These are phyloP conservation scores for Microtus richardsoni DNA, from an alignment of 2,113 vertebrate species.

Conservation along the genomic window DNA sequence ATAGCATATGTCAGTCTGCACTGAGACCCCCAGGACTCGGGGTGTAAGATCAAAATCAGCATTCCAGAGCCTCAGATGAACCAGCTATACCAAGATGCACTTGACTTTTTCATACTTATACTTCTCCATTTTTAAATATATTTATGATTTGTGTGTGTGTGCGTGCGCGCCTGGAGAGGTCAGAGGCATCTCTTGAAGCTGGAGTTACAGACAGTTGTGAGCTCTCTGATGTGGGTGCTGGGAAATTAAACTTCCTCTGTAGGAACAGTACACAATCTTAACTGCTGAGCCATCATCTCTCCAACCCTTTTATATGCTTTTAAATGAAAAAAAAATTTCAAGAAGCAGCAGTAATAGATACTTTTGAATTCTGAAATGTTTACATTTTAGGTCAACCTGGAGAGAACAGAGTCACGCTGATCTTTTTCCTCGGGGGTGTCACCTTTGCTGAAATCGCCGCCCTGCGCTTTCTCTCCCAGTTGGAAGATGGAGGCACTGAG, in stretches of 20 bases:
- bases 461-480: constrained; percentile 96
- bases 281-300: not conserved
- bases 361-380: constrained; percentile 43
- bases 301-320: not conserved
- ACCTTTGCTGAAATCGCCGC: constrained; percentile 97
- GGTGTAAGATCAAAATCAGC: not conserved
- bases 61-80: not conserved
- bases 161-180: not conserved
- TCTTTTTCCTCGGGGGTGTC: constrained; percentile 98
- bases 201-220: not conserved
- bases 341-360: not conserved
- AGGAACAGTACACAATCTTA: not conserved
- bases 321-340: not conserved
- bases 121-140: not conserved
- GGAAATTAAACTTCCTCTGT: not conserved
- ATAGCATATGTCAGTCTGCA: not conserved
- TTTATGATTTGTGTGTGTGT: not conserved
- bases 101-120: not conserved
- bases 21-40: not conserved
- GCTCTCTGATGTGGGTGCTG: not conserved
- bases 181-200: not conserved
- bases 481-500: constrained; percentile 98
- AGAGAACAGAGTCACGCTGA: constrained; percentile 95
- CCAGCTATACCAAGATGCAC: not conserved
- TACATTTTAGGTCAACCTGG: constrained; percentile 93